Evolutionary conservation across 2,113 vertebrate species (phyloP), one percentile per base, ranked within the genome.

Genomic region (Clarias macrocephalus): DNA sequence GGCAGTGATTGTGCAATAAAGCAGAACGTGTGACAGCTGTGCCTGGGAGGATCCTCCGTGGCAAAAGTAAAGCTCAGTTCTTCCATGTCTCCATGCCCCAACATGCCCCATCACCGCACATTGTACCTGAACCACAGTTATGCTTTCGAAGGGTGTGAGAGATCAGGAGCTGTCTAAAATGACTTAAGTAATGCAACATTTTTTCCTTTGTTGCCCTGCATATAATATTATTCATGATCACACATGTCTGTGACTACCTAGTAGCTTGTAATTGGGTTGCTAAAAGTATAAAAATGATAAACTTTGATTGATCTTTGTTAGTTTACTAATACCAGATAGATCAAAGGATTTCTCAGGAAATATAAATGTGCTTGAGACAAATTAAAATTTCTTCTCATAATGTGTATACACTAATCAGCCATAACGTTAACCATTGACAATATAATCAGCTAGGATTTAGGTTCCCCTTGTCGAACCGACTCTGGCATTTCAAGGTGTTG

Each of bases 41-140:
- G 87, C 83, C 79, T 87, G 89, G 87, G 90, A 90, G 86, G 80
- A 85, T 63, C 76, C 66, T 86, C 28, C 10, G 10, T 68, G 30
- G 81, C 19, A 79, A 59, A 54, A 33, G 59, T 83, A 57, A 33
- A 37, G 9, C 70, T n/a, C 60, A 11, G 83, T 89, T 80, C 85
- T 15, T 28, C 60, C 52, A 54, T 42, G 21, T 81, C 2, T 18
- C 79, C 93, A 82, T 95, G 94, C 93, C 89, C 80, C 37, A 91
- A 92, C 94, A 90, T 94, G 94, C 92, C 81, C 86, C 91, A 88
- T 91, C 89, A 92, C 83, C 89, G 91, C 83, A 85, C 33, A 83
- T 84, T 85, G 79, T 92, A 91, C 89, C 76, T 85, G 54, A 88
- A 91, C 91, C 92, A 84, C 33, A 89, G 80, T 83, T 70, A 92